These are phyloP conservation scores for Coecobrya sp. DNA, from an alignment of 2,888 invertebrate genomes.

Conservation along the genomic window DNA sequence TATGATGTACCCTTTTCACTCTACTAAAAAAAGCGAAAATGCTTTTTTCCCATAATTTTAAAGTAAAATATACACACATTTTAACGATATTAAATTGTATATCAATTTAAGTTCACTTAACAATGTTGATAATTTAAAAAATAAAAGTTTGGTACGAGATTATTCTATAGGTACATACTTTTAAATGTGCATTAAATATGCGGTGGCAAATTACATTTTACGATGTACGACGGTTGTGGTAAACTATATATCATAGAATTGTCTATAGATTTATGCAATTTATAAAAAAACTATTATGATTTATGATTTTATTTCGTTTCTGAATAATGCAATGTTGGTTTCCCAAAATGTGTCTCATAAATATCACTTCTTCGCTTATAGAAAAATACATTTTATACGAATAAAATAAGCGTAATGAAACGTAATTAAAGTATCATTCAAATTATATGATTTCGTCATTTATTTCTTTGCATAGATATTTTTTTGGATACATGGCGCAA, in stretches of 20 bases:
- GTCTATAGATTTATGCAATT: conserved; percentile 45
- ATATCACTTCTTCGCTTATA: conserved; percentile 73
- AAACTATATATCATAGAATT: conserved; percentile 47
- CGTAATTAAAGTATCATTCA: conserved; percentile 35
- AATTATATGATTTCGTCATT: conserved; percentile 39
- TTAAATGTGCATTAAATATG: conserved; percentile 35
- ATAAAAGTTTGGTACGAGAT: conserved; percentile 46
- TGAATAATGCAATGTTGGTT: conserved; percentile 53
- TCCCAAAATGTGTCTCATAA: conserved; percentile 62
- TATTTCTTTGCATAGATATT: conserved; percentile 45
- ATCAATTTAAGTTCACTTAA: not conserved
- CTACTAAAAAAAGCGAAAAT: too few relatives aligned
- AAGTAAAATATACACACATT: too few relatives aligned
- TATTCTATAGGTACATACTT: conserved; percentile 20
- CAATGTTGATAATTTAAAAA: not conserved
- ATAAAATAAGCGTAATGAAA: conserved; percentile 63
- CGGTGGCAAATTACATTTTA: not conserved
- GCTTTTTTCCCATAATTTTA: too few relatives aligned
- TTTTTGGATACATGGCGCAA: not conserved
- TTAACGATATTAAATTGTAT: not conserved
- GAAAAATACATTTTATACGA: conserved; percentile 79
- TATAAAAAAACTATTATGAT: conserved; percentile 14
- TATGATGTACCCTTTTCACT: too few relatives aligned
- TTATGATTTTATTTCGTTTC: conserved; percentile 32
- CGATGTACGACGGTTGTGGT: conserved; percentile 66